These are phyloP conservation scores for Danionella cerebrum DNA, from an alignment of 2,113 vertebrate genomes.

Conservation along the genomic window DNA sequence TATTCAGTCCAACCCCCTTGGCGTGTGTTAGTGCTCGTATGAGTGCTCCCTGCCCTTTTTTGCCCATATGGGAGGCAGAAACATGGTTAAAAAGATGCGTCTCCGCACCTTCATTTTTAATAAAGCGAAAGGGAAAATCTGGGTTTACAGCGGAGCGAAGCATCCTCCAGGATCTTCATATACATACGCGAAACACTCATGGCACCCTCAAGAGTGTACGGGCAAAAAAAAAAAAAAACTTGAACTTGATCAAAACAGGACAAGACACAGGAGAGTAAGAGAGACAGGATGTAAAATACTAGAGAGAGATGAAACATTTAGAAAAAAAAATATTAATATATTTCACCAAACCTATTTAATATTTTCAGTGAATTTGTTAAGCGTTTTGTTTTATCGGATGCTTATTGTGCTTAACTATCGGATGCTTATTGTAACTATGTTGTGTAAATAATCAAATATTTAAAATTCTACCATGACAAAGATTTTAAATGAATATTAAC, in stretches of 20 bases:
- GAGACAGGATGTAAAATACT: background rate
- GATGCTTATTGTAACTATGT: no score
- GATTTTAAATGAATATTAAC: no score
- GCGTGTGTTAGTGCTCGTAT: background rate
- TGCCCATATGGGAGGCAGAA: constrained; percentile 6
- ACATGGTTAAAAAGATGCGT: constrained; percentile 24
- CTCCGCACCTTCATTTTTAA: constrained; percentile 32
- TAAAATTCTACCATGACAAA: no score
- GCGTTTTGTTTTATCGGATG: no score
- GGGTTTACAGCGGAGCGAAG: background rate
- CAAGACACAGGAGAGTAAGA: background rate
- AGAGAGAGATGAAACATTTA: constrained; percentile 4
- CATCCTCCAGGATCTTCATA: constrained; percentile 18
- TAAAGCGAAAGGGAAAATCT: constrained; percentile 19
- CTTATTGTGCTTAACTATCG: no score
- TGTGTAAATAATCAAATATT: no score
- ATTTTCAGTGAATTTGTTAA: no score
- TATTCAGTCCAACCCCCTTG: constrained; percentile 9
- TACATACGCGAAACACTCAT: background rate
- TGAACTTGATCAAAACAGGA: constrained; percentile 12
- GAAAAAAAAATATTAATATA: background rate
- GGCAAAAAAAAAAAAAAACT: background rate
- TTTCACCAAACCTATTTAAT: background rate
- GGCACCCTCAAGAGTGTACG: background rate
- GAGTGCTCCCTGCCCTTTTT: constrained; percentile 9